These are phyloP conservation scores for Lepilemur ruficaudatus DNA, from an alignment of 2,797 vertebrate species.

Conservation along the genomic window DNA sequence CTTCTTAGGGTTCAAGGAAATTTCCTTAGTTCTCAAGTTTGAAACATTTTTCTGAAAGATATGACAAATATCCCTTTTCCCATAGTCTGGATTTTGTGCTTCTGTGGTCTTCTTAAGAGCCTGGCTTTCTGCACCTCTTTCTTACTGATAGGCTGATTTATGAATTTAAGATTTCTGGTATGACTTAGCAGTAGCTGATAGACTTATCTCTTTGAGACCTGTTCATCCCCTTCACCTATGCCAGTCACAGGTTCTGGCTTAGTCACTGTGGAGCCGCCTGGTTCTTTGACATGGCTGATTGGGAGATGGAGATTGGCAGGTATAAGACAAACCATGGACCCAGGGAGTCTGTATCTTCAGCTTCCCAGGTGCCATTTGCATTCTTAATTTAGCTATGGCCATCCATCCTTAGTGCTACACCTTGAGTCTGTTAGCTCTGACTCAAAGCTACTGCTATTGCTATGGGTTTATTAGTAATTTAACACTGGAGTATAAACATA, in stretches of 20 bases:
- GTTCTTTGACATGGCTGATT: neutral
- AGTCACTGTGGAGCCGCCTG: neutral
- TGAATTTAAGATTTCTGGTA: neutral
- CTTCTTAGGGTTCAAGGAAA: neutral
- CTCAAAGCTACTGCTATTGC: neutral
- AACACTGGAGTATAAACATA: neutral
- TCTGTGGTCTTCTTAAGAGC: neutral
- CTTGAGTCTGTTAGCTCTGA: neutral
- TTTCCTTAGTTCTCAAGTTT: neutral
- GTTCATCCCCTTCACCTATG: neutral
- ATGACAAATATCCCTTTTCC: neutral
- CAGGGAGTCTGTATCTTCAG: neutral
- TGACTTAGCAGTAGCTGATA: neutral
- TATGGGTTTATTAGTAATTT: neutral
- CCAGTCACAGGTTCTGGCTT: neutral
- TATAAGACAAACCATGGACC: neutral
- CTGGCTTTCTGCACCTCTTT: neutral
- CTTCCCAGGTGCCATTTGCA: neutral
- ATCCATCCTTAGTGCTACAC: neutral
- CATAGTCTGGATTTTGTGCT: neutral
- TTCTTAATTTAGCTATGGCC: neutral
- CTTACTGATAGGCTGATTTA: neutral
- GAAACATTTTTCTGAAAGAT: slow-evolving; percentile 23
- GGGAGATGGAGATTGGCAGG: neutral
- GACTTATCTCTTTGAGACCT: neutral